Conservation (phyloP, 1,140 invertebrate genomes). For the Gyrodactylus bullatarudis region DNA sequence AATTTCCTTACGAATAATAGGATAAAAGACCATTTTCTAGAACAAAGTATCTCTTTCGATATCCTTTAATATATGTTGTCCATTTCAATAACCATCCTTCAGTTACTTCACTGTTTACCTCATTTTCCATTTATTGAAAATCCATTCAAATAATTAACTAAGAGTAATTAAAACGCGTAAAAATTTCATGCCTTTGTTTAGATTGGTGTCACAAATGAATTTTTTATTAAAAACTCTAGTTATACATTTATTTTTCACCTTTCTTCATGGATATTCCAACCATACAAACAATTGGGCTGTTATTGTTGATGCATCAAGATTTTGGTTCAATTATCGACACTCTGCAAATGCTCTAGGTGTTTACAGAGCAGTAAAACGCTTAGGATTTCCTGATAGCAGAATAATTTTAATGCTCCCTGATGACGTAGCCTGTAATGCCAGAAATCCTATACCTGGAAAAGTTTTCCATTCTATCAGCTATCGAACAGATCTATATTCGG, state of each 20-base stretch:
- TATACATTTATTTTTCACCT: not conserved
- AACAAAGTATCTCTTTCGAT: not conserved
- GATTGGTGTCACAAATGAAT: not conserved
- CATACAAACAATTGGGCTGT: conserved; percentile 99
- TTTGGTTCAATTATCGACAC: conserved; percentile 99
- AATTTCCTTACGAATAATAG: not conserved
- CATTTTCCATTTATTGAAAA: not conserved
- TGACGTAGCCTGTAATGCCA: conserved; percentile 92
- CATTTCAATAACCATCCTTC: not conserved
- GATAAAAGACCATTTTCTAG: not conserved
- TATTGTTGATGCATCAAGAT: conserved; percentile 74
- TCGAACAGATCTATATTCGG: conserved; percentile 88
- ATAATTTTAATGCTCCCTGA: conserved; percentile 96
- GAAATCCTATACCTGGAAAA: conserved; percentile 62
- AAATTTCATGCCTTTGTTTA: not conserved
- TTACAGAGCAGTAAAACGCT: conserved; percentile 72
- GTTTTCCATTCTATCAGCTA: conserved; percentile 92
- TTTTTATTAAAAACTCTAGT: not conserved
- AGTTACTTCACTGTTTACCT: not conserved
- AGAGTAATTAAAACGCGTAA: no score
- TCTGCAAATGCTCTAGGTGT: conserved; percentile 91
- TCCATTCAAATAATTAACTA: no score
- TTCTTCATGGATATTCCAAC: conserved; percentile 9
- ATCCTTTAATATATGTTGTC: not conserved
- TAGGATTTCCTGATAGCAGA: conserved; percentile 65